A percentile compares a stretch with the other conserved stretches of the same genome.
These are phyloP conservation scores for Sarcophaga subvicina DNA, from an alignment of 2,888 invertebrate species.

Conservation along the genomic window DNA sequence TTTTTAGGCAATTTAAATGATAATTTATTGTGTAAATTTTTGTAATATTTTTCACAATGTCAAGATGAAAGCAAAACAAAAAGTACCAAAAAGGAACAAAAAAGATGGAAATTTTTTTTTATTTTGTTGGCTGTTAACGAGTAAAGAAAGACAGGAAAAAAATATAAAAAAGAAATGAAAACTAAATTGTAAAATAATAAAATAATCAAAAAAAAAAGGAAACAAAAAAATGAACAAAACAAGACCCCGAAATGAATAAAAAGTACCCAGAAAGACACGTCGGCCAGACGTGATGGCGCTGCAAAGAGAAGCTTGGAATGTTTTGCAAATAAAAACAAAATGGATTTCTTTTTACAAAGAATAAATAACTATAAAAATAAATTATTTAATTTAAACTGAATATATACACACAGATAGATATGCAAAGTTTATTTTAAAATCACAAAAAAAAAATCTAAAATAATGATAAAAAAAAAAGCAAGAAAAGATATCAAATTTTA, in stretches of 20 bases:
- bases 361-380: conserved; percentile 53
- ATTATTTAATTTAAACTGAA: conserved; percentile 44
- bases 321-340: conserved; percentile 37
- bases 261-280: conserved; percentile 67
- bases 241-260: conserved; percentile 17
- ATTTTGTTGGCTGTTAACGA: conserved; percentile 30
- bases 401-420: not conserved
- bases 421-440: not conserved
- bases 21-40: conserved; percentile 66
- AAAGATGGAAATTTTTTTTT: not conserved
- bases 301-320: conserved; percentile 56
- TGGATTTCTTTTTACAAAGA: conserved; percentile 24
- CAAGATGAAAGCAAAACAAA: not conserved
- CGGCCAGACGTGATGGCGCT: conserved; percentile 74
- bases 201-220: not conserved
- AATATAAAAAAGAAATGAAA: conserved; percentile 27
- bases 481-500: too few species aligned
- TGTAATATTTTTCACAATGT: conserved; percentile 34
- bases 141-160: conserved; percentile 9
- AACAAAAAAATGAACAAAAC: not conserved
- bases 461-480: not conserved
- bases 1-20: conserved; percentile 61
- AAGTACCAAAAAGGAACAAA: not conserved
- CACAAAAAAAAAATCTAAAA: not conserved
- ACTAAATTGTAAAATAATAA: conserved; percentile 61